Conservation (phyloP, 2,888 invertebrate genomes). For the Steinernema carpocapsae region DNA sequence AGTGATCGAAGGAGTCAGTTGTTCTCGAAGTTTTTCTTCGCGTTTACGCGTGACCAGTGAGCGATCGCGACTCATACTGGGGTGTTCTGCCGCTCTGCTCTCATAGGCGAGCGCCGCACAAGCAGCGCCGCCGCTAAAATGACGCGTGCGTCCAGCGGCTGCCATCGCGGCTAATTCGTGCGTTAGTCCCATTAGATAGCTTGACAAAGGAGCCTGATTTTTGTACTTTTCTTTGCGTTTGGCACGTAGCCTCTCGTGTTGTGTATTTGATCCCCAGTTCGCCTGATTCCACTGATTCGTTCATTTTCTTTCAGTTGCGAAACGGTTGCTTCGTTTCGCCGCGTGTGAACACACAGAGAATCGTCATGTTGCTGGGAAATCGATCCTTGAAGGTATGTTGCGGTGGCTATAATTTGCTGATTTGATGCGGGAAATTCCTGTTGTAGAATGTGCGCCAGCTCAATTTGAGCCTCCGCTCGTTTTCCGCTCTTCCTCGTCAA, state of each 20-base stretch:
- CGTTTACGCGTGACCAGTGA: slow-evolving; percentile 26
- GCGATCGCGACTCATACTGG: background rate
- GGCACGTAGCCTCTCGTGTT: background rate
- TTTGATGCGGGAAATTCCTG: background rate
- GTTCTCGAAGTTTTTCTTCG: slow-evolving; percentile 28
- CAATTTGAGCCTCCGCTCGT: slow-evolving; percentile 10
- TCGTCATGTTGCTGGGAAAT: slow-evolving; percentile 29
- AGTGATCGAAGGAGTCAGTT: slow-evolving; percentile 21
- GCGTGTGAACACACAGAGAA: background rate
- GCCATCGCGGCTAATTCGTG: slow-evolving; percentile 6
- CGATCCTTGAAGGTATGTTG: slow-evolving; percentile 26
- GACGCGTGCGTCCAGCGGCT: slow-evolving; percentile 22
- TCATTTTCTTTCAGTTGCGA: background rate
- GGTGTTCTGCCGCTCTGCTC: background rate
- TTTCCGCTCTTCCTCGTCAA: slow-evolving; percentile 16
- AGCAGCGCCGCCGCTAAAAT: background rate
- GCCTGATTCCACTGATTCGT: background rate
- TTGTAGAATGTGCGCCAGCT: slow-evolving; percentile 23
- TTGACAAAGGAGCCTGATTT: background rate
- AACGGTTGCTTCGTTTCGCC: background rate
- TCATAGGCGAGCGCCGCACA: slow-evolving; percentile 4
- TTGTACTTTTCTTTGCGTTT: background rate
- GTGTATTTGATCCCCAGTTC: background rate
- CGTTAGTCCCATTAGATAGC: background rate
- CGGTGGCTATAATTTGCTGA: background rate